A percentile compares a stretch with the other conserved stretches of the same genome.
These are phyloP conservation scores for Sycobia sp. DNA, from an alignment of 1,140 invertebrate species.

Conservation along the genomic window DNA sequence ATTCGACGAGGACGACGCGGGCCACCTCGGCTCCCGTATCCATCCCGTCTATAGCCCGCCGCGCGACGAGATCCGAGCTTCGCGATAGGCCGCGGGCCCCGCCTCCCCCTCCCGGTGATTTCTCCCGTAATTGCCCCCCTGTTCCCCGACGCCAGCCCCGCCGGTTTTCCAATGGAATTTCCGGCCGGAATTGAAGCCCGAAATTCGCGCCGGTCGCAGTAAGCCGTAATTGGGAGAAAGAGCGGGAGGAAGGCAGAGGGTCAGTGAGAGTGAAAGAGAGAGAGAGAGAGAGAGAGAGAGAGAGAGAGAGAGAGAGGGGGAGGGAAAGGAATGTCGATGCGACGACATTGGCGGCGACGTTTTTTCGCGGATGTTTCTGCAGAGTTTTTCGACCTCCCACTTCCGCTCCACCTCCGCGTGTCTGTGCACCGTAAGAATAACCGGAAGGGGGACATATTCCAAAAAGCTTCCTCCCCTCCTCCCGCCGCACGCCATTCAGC, in stretches of 20 bases:
- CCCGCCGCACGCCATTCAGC: too few species aligned
- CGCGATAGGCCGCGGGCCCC: not conserved
- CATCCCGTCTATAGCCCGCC: not conserved
- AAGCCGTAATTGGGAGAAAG: conserved; percentile 7
- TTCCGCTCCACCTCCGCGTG: too few species aligned
- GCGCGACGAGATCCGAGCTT: not conserved
- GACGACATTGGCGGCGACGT: too few species aligned
- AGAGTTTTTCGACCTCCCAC: too few species aligned
- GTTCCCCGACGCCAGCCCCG: not conserved
- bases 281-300: too few species aligned
- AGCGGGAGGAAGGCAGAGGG: not conserved
- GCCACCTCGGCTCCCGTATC: not conserved
- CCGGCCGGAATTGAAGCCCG: conserved; percentile 11
- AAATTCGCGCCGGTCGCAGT: not conserved
- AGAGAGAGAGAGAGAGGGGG: too few species aligned
- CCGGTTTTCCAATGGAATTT: conserved; percentile 4
- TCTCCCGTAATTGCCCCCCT: conserved; percentile 10
- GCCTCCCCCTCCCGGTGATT: not conserved
- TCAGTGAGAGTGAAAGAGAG: not conserved
- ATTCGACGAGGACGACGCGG: not conserved
- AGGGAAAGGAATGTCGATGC: too few species aligned
- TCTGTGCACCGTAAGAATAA: too few species aligned
- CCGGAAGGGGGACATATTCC: too few species aligned
- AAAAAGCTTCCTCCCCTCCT: too few species aligned
- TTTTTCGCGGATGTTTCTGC: too few species aligned